phyloP scores from a whole-genome alignment of 2,113 vertebrate genomes.

The Artemisiospiza belli region DNA sequence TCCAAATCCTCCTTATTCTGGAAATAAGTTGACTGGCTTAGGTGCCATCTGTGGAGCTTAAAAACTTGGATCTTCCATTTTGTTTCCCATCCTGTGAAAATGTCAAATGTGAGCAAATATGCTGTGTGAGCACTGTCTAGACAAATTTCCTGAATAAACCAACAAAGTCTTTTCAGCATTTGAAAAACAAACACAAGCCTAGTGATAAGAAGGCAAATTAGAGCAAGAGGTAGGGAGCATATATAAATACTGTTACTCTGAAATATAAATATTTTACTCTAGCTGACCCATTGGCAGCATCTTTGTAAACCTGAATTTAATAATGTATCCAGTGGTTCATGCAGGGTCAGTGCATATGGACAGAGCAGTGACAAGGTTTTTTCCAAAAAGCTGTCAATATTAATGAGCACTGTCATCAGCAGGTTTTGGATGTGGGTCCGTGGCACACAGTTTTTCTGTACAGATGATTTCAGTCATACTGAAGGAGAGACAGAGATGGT shows the following conservation, averaged over 20 bases:
- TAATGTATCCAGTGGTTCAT: neutral
- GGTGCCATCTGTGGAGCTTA: neutral
- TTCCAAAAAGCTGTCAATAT: neutral
- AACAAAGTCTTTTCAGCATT: neutral
- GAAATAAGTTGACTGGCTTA: neutral
- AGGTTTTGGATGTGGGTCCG: neutral
- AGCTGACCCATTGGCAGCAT: neutral
- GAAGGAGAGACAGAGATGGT: neutral
- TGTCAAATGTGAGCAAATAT: slow-evolving; percentile 2
- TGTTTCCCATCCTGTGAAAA: neutral
- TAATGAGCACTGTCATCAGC: neutral
- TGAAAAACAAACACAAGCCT: neutral
- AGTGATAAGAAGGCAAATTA: neutral
- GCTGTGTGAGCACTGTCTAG: neutral
- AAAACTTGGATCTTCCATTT: neutral
- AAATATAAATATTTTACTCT: neutral
- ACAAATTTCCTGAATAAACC: neutral
- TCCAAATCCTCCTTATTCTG: neutral
- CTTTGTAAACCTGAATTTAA: neutral
- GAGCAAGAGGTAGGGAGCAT: neutral
- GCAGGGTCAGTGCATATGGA: neutral
- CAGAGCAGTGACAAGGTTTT: neutral
- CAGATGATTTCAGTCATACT: neutral
- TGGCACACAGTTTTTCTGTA: neutral
- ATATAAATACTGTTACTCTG: neutral